Evolutionary conservation across 2,797 vertebrate genomes (phyloP).

Genomic region (Acomys russatus): DNA sequence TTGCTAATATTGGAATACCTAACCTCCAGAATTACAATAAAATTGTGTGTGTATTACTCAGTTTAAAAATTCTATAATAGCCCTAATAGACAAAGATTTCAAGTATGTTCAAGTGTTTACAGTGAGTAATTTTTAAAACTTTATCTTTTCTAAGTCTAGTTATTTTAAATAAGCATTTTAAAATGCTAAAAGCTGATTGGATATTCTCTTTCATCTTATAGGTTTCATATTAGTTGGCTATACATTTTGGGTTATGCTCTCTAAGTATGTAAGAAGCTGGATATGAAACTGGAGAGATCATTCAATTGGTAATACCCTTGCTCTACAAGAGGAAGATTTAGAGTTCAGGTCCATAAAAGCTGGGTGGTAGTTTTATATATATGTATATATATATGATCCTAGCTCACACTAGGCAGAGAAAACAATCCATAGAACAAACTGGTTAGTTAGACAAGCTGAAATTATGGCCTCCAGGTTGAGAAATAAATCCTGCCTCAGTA

Average conservation of each 20-base stretch:
- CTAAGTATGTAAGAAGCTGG: neutral
- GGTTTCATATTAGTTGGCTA: conserved; percentile 7
- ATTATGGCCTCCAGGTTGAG: neutral
- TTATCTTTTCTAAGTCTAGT: neutral
- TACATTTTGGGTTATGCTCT: conserved; percentile 32
- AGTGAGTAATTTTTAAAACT: neutral
- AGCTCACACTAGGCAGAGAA: neutral
- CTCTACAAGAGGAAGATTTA: neutral
- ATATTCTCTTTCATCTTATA: neutral
- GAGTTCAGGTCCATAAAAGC: neutral
- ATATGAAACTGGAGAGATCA: neutral
- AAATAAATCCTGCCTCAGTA: neutral
- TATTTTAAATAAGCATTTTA: conserved; percentile 10
- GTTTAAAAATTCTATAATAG: neutral
- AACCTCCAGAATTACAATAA: neutral
- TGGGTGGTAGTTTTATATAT: neutral
- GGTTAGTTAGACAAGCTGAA: neutral
- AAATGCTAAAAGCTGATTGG: neutral
- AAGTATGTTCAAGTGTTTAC: neutral
- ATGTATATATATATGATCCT: neutral
- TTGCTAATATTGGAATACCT: neutral
- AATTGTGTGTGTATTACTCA: neutral
- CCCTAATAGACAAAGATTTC: neutral
- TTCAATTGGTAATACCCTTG: neutral
- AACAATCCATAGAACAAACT: neutral